A percentile compares a stretch with the other conserved stretches of the same genome.
These are phyloP conservation scores for Monomorium pharaonis DNA, from an alignment of 1,140 invertebrate genomes.

Conservation along the genomic window DNA sequence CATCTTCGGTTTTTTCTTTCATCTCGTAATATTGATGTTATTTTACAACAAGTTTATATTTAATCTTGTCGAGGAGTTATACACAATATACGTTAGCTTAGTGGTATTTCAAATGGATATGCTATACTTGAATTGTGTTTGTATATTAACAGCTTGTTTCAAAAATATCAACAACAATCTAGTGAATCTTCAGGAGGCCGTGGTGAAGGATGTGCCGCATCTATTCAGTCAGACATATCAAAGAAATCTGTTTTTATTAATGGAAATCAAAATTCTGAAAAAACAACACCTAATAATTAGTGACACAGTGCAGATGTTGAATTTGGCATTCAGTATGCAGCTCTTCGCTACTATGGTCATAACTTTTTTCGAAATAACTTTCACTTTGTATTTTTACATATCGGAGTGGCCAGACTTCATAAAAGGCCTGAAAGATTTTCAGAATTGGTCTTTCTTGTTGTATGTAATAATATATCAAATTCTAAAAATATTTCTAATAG, in stretches of 20 bases:
- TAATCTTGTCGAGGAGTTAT: neutral
- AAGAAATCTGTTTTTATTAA: constrained; percentile 74
- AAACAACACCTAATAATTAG: constrained; percentile 76
- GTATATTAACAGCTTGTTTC: constrained; percentile 67
- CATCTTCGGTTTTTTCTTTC: constrained; percentile 68
- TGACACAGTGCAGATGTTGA: constrained; percentile 73
- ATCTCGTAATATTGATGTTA: constrained; percentile 52
- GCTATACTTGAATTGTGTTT: constrained; percentile 76
- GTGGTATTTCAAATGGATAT: constrained; percentile 73
- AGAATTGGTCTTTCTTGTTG: neutral
- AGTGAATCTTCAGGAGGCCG: constrained; percentile 43
- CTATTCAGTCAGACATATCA: constrained; percentile 70
- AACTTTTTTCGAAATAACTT: constrained; percentile 77
- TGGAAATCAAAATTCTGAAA: constrained; percentile 74
- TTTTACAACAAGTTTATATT: constrained; percentile 27
- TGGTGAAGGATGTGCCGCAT: constrained; percentile 63
- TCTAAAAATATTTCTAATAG: neutral
- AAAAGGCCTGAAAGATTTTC: neutral
- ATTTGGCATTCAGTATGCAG: constrained; percentile 74
- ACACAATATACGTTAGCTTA: constrained; percentile 61
- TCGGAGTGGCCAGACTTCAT: neutral
- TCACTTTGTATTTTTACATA: constrained; percentile 79
- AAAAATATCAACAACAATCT: constrained; percentile 72
- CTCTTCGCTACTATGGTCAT: constrained; percentile 64
- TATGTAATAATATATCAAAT: neutral